Evolutionary conservation across 1,140 invertebrate species (phyloP).

Genomic region (Heliothis virescens): DNA sequence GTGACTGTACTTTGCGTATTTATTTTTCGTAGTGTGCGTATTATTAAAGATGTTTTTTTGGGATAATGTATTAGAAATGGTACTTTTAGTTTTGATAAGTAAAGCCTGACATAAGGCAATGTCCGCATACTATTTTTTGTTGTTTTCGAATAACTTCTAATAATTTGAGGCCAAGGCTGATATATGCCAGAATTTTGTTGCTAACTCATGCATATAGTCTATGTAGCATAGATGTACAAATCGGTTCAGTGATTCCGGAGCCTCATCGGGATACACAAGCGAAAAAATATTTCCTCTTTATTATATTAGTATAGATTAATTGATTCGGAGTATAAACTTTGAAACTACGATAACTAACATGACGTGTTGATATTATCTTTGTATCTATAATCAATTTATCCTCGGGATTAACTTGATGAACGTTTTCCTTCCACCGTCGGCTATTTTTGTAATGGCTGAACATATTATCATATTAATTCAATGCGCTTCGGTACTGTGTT

Average conservation of each 20-base stretch:
- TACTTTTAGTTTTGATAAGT: too few relatives aligned
- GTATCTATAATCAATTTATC: constrained; percentile 5
- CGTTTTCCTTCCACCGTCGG: not conserved
- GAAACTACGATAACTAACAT: not conserved
- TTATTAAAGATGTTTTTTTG: not conserved
- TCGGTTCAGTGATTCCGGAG: too few relatives aligned
- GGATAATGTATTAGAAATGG: too few relatives aligned
- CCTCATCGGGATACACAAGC: too few relatives aligned
- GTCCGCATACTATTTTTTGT: not conserved
- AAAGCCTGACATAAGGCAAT: too few relatives aligned
- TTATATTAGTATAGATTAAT: not conserved
- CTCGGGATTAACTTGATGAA: constrained; percentile 14
- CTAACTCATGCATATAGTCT: too few relatives aligned
- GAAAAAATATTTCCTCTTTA: too few relatives aligned
- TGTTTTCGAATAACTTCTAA: too few relatives aligned
- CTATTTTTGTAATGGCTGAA: not conserved
- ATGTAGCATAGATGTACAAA: too few relatives aligned
- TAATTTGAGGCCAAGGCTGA: too few relatives aligned
- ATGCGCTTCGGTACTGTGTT: not conserved
- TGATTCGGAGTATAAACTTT: not conserved
- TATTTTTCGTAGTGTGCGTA: not conserved
- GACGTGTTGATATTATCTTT: not conserved
- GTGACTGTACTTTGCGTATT: not conserved
- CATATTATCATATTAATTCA: not conserved
- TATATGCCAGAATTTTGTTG: too few relatives aligned